These are phyloP conservation scores for Lasioglossum vierecki DNA, from an alignment of 2,888 invertebrate species.

Conservation along the genomic window DNA sequence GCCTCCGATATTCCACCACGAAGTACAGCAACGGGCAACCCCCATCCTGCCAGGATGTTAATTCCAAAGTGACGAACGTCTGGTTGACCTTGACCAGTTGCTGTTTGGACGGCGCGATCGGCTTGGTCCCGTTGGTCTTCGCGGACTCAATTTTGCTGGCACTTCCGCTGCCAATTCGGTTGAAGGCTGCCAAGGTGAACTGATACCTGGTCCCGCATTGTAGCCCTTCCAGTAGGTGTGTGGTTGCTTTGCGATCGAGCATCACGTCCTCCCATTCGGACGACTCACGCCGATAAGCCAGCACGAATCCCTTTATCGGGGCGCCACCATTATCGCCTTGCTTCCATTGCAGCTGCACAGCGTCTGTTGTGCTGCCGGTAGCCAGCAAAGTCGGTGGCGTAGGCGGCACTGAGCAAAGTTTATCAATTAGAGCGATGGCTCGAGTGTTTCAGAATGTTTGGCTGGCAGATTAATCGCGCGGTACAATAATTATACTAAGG, in stretches of 20 bases:
- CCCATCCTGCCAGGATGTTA: constrained; percentile 83
- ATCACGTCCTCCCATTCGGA: constrained; percentile 86
- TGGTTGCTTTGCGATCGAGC: constrained; percentile 84
- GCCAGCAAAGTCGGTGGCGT: constrained; percentile 85
- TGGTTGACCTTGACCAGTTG: constrained; percentile 81
- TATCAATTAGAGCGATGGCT: constrained; percentile 72
- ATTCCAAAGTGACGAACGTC: constrained; percentile 82
- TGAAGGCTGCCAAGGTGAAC: constrained; percentile 83
- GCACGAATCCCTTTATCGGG: constrained; percentile 85
- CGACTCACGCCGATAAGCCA: constrained; percentile 85
- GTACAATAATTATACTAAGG: background rate
- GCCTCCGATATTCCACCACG: constrained; percentile 82
- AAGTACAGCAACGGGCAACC: constrained; percentile 83
- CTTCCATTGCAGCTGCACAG: constrained; percentile 86
- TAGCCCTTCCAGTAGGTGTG: constrained; percentile 81
- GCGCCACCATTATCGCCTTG: constrained; percentile 86
- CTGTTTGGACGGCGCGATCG: constrained; percentile 80
- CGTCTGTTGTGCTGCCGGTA: constrained; percentile 85
- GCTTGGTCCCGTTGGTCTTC: constrained; percentile 83
- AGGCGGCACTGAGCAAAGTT: constrained; percentile 85
- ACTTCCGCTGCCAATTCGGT: constrained; percentile 83
- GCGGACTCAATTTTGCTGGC: constrained; percentile 82
- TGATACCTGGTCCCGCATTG: constrained; percentile 83
- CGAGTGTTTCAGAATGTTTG: constrained; percentile 15
- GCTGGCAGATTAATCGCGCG: constrained; percentile 16